Base-by-base conservation (phyloP, 2,113 vertebrate species). In the Sinocyclocheilus grahami region DNA sequence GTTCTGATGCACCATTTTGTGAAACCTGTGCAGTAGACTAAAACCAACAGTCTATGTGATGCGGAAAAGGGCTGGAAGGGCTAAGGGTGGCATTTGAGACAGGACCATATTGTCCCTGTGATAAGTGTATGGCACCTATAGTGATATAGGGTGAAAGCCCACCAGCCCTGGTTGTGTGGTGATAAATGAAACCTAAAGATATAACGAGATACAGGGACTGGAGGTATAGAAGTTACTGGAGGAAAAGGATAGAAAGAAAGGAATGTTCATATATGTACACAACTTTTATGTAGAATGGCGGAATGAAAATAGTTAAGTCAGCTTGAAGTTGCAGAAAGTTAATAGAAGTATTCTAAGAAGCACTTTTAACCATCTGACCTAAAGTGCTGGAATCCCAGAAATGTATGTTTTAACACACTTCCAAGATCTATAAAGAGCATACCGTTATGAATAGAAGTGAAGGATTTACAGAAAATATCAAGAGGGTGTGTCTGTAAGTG, bases 401-500 rank as follows among this genome's bases (percentile, higher is more conserved):
- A 79, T 39, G 9, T 22, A 22, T 39, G 22, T n/a, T 53, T 60
- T 39, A 67, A 88, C 51, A 62, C 65, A 86, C 75, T 65, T 86
- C 37, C 12, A 33, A 48, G 79, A 82, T 14, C 48, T 48, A 27
- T 72, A 83, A 51, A 88, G 51, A 24, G 42, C 5, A 53, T n/a
- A 58, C 62, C 13, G 37, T 39, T 48, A 12, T 63, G 20, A 42
- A 62, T 20, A 20, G 46, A 3, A 14, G 14, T 78, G 16, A 58
- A 72, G 62, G 55, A 18, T 65, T 51, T 58, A 42, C 27, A 78
- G 18, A 60, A 16, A 55, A 85, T 3, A n/a, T 1, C 9, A 14
- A 14, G n/a, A 84, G 81, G 83, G 37, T 77, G 46, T 83, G 27
- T 83, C 16, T 83, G 74, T 30, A 55, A 39, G 53, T 67, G 63